Evolutionary conservation across 2,888 invertebrate genomes (phyloP).

Genomic region (Apantesis nais): DNA sequence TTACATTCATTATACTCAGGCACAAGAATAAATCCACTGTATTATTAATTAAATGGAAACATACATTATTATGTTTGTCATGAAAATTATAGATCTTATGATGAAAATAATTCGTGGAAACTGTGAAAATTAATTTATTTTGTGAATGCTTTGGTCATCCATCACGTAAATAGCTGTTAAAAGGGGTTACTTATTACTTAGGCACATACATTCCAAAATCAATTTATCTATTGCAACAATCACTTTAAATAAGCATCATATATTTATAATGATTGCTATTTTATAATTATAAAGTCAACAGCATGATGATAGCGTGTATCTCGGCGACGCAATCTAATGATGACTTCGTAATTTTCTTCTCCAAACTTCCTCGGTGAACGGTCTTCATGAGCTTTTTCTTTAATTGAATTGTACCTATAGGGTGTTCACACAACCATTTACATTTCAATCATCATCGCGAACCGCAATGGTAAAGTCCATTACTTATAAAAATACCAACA

Average conservation of each 20-base stretch:
- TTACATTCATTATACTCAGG: no score
- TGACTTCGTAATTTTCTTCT: not conserved
- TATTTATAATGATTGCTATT: not conserved
- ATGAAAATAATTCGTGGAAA: not conserved
- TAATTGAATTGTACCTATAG: not conserved
- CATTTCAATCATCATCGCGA: constrained; percentile 54
- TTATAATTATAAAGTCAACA: not conserved
- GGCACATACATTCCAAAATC: not conserved
- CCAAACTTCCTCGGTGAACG: not conserved
- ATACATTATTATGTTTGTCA: no score
- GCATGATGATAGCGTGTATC: not conserved
- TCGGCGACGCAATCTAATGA: not conserved
- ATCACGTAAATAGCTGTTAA: no score
- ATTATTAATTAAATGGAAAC: no score
- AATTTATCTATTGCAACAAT: not conserved
- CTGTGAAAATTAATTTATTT: not conserved
- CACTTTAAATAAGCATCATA: not conserved
- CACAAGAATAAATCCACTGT: no score
- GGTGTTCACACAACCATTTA: constrained; percentile 9
- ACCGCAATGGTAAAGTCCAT: constrained; percentile 60
- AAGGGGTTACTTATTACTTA: no score
- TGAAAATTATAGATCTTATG: no score
- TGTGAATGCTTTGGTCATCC: no score
- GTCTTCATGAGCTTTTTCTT: not conserved
- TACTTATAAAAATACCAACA: constrained; percentile 78